Percentiles rank a stretch among this genome's conserved stretches.
These are phyloP conservation scores for Podarcis cretensis DNA, from an alignment of 2,113 vertebrate species.

Conservation along the genomic window DNA sequence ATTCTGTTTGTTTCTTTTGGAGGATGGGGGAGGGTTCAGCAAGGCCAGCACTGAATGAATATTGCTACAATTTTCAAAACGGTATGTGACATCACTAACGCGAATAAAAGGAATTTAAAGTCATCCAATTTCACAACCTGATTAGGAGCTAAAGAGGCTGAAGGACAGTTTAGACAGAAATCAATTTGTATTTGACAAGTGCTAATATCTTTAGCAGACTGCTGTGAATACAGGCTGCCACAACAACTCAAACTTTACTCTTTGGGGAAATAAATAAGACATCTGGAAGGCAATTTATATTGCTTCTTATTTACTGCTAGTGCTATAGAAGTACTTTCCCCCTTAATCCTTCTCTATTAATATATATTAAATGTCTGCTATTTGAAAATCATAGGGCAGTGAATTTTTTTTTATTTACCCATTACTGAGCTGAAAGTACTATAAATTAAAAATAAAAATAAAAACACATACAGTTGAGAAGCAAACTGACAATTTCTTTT, in stretches of 20 bases:
- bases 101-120: background rate
- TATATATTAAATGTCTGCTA: background rate
- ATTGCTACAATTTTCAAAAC: background rate
- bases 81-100: background rate
- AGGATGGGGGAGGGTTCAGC: rapidly evolving
- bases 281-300: conserved; percentile 7
- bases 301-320: conserved; percentile 3
- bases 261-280: conserved; percentile 45
- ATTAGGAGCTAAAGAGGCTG: conserved; percentile 40
- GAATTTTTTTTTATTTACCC: background rate
- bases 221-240: conserved; percentile 21
- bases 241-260: conserved; percentile 17
- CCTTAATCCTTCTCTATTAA: background rate
- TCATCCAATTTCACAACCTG: conserved; percentile 9
- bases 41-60: background rate
- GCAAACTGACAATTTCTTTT: conserved; percentile 11
- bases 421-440: background rate
- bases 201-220: conserved; percentile 21
- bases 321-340: background rate
- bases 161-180: conserved; percentile 37
- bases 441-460: background rate
- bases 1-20: conserved; percentile 6
- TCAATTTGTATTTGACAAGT: conserved; percentile 56
- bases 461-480: background rate
- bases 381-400: background rate